Base-by-base conservation (phyloP, 2,888 invertebrate genomes). In the Nomada ruficornis region DNA sequence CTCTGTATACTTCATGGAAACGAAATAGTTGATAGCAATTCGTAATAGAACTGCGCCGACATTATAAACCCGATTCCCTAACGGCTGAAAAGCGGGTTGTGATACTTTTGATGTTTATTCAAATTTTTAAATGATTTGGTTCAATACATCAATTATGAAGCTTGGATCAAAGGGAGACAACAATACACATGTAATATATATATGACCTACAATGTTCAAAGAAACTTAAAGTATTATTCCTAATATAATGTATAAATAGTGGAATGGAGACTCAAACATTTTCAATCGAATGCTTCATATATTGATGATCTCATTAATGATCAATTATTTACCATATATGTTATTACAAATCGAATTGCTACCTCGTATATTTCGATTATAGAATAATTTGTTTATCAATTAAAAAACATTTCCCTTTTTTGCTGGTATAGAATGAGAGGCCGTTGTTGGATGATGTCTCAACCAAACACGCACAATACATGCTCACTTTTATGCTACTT, bases 91-190 rank as follows among this genome's bases (percentile, higher is more conserved):
- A 70, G 75, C 78, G 83, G 81, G 65, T 84, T 78, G 68, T 78
- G 79, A 57, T 74, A 79, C 80, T 86, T 83, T 84, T 79, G 79
- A 72, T 76, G 57, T 75, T 57, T 85, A 72, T 81, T 83, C 74
- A 63, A 68, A 82, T 82, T 87, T 86, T 79, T 83, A 74, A 78
- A 86, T 80, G 74, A 63, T 77, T 77, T 80, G 72, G 78, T 80
- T 76, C 9, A 80, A 87, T 86, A 86, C 87, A 87, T 89, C 88
- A 87, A 88, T 83, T 65, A 85, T 89, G 85, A 88, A 89, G 87
- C 86, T 79, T 72, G 54, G 62, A 62, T 77, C 57, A 77, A 72
- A 75, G 65, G 67, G 68, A 78, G 47, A 47, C 47, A 80, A 57
- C 59, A 63, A 29, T 73, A 82, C 55, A 50, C 42, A 23, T 60